phyloP scores from a whole-genome alignment of 2,888 invertebrate species.

The Pasiphila rectangulata region DNA sequence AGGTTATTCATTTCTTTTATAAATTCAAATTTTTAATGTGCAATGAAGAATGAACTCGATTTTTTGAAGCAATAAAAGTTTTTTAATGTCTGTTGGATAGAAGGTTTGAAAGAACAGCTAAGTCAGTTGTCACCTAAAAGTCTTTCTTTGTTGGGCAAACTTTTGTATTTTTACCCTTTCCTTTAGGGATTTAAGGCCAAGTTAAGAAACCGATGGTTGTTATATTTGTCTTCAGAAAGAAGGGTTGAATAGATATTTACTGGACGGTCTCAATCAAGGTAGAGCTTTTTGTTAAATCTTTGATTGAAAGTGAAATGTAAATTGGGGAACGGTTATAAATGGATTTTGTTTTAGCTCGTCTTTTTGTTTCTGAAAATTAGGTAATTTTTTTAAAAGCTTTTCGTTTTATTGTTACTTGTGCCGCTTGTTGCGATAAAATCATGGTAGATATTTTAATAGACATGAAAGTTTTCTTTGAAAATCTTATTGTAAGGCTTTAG shows the following conservation, averaged over 20 bases:
- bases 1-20: no score
- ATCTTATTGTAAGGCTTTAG: no score
- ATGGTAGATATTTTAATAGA: no score
- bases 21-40: no score
- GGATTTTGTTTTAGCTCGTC: not conserved
- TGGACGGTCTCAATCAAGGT: conserved; percentile 7
- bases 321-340: not conserved
- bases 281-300: conserved; percentile 8
- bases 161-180: conserved; percentile 7
- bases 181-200: conserved; percentile 1
- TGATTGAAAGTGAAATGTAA: conserved; percentile 12
- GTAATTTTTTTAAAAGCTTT: no score
- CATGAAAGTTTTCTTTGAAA: no score
- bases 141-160: not conserved
- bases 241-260: conserved; percentile 13
- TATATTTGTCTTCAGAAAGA: conserved; percentile 12
- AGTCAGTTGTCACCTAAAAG: conserved; percentile 1
- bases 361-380: conserved; percentile 3
- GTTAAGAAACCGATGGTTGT: not conserved
- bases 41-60: no score
- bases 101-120: not conserved
- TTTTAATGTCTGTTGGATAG: no score
- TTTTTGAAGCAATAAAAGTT: no score
- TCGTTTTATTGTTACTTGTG: no score
- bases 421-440: no score